Percentiles rank a stretch among this genome's conserved stretches.
Conservation (phyloP, 53 echinoderm and acorn worm species). For the Zoroaster sp. region DNA sequence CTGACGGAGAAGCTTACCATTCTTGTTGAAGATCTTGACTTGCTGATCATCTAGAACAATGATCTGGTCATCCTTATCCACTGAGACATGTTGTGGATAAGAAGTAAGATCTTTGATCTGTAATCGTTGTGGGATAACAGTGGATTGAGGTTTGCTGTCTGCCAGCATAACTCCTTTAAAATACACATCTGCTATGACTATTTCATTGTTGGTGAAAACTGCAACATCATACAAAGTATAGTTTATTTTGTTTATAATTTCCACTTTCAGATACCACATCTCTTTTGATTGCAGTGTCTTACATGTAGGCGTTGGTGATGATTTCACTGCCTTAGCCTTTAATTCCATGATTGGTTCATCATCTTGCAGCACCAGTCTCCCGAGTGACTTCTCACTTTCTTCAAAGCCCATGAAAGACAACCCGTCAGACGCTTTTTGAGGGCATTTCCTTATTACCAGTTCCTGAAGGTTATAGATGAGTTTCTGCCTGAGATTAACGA, state of each 20-base stretch:
- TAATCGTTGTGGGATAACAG: background rate
- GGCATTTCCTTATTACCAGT: background rate
- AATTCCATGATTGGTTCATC: background rate
- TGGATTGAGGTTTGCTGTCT: background rate
- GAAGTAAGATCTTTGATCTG: background rate
- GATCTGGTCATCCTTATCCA: background rate
- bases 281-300: background rate
- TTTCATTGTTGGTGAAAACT: conserved; percentile 13
- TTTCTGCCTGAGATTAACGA: conserved; percentile 3
- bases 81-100: background rate
- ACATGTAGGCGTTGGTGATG: too few relatives aligned
- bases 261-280: background rate
- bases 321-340: background rate
- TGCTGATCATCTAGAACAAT: background rate
- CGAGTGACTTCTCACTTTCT: background rate
- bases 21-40: background rate
- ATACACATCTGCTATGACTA: background rate
- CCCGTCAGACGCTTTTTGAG: background rate
- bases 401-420: background rate
- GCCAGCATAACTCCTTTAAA: background rate
- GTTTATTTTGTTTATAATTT: background rate
- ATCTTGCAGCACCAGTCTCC: background rate
- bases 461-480: background rate
- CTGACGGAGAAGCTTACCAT: background rate
- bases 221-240: background rate